Conservation (phyloP, 2,113 vertebrate genomes). For the Brienomyrus longianalis region DNA sequence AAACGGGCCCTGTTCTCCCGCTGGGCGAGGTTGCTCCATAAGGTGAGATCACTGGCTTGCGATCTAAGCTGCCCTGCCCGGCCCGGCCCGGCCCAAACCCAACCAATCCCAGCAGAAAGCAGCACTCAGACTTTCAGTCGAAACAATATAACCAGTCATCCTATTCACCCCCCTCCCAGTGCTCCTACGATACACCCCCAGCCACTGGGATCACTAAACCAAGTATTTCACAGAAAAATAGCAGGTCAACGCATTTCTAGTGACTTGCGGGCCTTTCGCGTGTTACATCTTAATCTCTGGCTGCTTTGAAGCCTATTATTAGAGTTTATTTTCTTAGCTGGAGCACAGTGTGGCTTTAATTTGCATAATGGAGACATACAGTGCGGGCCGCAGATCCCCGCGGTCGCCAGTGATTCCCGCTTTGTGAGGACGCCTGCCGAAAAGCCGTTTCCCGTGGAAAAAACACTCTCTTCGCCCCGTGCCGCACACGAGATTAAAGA, state of each 20-base stretch:
- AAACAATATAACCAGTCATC: neutral
- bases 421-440: conserved; percentile 23
- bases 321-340: conserved; percentile 27
- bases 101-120: neutral
- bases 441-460: conserved; percentile 10
- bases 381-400: conserved; percentile 51
- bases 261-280: neutral
- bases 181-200: neutral
- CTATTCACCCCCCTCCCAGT: neutral
- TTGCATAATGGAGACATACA: conserved; percentile 48
- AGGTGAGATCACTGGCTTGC: conserved; percentile 59
- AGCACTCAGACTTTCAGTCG: neutral
- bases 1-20: conserved; percentile 79
- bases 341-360: conserved; percentile 35
- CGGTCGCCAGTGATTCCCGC: neutral
- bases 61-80: neutral
- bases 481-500: conserved; percentile 7
- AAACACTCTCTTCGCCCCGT: neutral
- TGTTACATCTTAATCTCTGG: neutral
- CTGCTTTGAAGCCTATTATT: neutral
- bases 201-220: no score
- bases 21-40: conserved; percentile 79
- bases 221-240: neutral
- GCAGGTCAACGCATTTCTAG: neutral
- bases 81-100: no score